Evolutionary conservation across 2,113 vertebrate genomes (phyloP).

Genomic region (Caloenas nicobarica): DNA sequence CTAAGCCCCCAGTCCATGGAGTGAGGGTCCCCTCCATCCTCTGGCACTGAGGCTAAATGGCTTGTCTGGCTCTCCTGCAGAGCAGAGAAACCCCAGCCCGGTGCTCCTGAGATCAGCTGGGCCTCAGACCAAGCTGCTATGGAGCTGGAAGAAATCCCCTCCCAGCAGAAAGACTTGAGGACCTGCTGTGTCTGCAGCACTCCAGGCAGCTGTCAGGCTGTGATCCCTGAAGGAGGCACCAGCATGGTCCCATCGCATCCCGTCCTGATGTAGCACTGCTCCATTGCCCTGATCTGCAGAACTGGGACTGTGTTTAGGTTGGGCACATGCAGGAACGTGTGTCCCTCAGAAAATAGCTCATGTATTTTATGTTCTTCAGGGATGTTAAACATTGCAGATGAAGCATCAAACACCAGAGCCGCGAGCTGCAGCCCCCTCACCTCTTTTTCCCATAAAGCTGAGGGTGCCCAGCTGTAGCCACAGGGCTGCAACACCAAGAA

Average conservation of each 20-base stretch:
- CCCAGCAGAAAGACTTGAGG: background rate
- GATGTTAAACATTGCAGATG: background rate
- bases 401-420: background rate
- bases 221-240: background rate
- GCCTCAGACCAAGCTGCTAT: background rate
- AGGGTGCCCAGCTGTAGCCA: background rate
- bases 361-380: background rate
- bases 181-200: accelerated
- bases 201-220: background rate
- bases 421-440: background rate
- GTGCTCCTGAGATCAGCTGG: background rate
- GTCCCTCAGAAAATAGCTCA: background rate
- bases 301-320: background rate
- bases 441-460: background rate
- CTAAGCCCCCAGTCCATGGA: background rate
- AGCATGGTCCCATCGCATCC: background rate
- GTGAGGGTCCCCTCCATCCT: background rate
- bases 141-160: background rate
- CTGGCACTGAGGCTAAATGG: background rate
- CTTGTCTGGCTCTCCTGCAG: constrained; percentile 41
- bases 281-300: background rate
- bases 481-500: background rate
- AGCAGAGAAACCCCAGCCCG: background rate
- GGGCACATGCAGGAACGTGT: background rate
- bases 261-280: background rate